A percentile compares a stretch with the other conserved stretches of the same genome.
phyloP scores from a whole-genome alignment of 2,888 invertebrate genomes.

The Epinotia ramella region DNA sequence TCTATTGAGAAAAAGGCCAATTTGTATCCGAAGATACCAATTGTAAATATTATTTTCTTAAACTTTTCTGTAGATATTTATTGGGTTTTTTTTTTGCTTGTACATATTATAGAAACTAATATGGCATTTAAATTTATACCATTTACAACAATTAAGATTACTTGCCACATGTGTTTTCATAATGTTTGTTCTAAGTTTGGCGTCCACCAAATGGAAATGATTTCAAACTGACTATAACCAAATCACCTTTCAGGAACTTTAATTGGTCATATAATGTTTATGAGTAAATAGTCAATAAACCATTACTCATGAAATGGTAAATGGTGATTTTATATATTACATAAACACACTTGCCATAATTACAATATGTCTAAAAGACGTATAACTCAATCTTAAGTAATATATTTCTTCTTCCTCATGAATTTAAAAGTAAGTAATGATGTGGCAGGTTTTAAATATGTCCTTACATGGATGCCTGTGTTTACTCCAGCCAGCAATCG shows the following conservation, averaged over 20 bases:
- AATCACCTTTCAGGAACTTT: not conserved
- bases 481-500: too few species aligned
- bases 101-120: too few species aligned
- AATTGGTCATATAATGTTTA: slow-evolving; percentile 5
- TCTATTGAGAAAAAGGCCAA: too few species aligned
- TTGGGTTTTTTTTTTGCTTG: too few species aligned
- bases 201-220: not conserved
- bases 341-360: not conserved
- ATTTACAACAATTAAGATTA: not conserved
- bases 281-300: not conserved
- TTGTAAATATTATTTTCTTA: too few species aligned
- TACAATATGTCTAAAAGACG: not conserved
- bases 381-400: not conserved
- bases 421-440: too few species aligned
- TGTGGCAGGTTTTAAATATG: too few species aligned
- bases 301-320: not conserved
- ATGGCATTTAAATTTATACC: too few species aligned
- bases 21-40: too few species aligned
- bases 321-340: not conserved
- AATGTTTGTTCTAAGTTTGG: not conserved
- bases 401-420: too few species aligned
- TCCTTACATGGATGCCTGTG: too few species aligned
- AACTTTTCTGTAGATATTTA: too few species aligned
- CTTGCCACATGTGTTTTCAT: slow-evolving; percentile 20
- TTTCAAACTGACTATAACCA: not conserved